phyloP scores from a whole-genome alignment of 2,113 vertebrate species.

The Ophiodon elongatus region DNA sequence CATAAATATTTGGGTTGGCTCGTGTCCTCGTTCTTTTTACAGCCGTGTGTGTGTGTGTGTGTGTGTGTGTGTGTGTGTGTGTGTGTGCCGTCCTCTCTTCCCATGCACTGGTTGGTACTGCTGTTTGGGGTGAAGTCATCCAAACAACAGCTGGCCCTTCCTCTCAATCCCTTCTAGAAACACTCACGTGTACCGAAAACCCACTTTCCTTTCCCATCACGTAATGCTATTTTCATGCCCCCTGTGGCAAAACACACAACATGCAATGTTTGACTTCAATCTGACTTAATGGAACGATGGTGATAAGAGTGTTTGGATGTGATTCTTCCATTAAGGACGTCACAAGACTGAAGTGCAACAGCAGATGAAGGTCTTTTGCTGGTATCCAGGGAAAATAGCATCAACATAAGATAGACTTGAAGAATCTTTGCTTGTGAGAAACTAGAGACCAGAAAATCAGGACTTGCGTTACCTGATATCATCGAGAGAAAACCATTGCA shows the following conservation, averaged over 20 bases:
- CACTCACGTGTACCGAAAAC: constrained; percentile 22
- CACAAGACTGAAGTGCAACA: constrained; percentile 19
- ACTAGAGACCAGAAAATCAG: constrained; percentile 1
- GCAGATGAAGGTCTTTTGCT: constrained; percentile 14
- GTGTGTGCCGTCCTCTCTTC: constrained; percentile 10
- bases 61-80: constrained; percentile 26
- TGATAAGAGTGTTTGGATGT: constrained; percentile 33
- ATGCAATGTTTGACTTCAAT: background rate
- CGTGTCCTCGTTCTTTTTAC: constrained; percentile 40
- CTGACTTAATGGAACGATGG: constrained; percentile 37
- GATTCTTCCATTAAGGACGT: constrained; percentile 47
- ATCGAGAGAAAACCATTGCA: background rate
- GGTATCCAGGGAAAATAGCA: constrained; percentile 7
- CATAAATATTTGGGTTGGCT: constrained; percentile 77
- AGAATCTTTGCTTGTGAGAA: background rate
- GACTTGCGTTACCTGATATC: background rate
- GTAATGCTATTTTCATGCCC: constrained; percentile 12
- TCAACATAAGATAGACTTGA: constrained; percentile 1
- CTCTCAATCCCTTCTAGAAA: constrained; percentile 41
- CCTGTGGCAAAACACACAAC: constrained; percentile 2
- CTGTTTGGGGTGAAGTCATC: constrained; percentile 69
- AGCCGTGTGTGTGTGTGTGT: constrained; percentile 22
- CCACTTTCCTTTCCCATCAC: constrained; percentile 31
- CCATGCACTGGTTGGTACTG: constrained; percentile 28
- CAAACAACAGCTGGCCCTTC: constrained; percentile 68